Evolutionary conservation across 2,797 vertebrate species (phyloP).

Genomic region (Sebastes kiyomatsui): DNA sequence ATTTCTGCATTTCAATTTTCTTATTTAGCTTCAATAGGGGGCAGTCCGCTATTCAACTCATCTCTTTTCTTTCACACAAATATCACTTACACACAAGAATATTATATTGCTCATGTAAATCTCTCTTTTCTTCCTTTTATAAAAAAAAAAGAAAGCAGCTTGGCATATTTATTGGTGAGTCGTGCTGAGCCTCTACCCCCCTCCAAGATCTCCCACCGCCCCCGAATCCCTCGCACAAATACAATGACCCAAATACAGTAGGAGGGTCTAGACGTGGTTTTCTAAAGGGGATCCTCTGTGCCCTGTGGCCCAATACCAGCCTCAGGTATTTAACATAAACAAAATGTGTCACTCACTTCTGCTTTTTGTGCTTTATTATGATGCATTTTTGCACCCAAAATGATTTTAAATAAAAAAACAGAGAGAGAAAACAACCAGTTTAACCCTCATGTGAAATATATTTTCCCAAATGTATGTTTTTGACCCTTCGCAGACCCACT

Average conservation of each 20-base stretch:
- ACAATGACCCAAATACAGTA: slow-evolving; percentile 74
- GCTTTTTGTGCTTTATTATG: background rate
- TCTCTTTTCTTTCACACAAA: slow-evolving; percentile 49
- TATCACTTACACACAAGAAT: slow-evolving; percentile 69
- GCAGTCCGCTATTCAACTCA: slow-evolving; percentile 52
- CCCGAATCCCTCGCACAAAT: slow-evolving; percentile 59
- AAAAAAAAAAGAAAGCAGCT: slow-evolving; percentile 64
- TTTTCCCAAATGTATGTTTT: background rate
- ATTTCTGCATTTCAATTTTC: slow-evolving; percentile 67
- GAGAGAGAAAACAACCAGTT: background rate
- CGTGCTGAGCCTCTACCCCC: slow-evolving; percentile 50
- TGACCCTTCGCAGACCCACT: background rate
- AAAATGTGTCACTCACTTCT: background rate
- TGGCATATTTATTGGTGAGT: slow-evolving; percentile 76
- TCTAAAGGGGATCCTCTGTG: slow-evolving; percentile 33
- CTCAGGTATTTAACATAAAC: slow-evolving; percentile 40
- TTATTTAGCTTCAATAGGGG: slow-evolving; percentile 56
- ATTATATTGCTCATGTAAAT: slow-evolving; percentile 76
- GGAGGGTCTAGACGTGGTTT: slow-evolving; percentile 50
- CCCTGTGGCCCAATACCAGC: slow-evolving; percentile 26
- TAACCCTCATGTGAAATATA: background rate
- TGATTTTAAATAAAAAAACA: background rate
- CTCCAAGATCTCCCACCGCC: slow-evolving; percentile 27
- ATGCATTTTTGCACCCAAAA: background rate
- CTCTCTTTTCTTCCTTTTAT: slow-evolving; percentile 62